Conservation (phyloP, 2,113 vertebrate species). For the pig (Sus scrofa) region DNA sequence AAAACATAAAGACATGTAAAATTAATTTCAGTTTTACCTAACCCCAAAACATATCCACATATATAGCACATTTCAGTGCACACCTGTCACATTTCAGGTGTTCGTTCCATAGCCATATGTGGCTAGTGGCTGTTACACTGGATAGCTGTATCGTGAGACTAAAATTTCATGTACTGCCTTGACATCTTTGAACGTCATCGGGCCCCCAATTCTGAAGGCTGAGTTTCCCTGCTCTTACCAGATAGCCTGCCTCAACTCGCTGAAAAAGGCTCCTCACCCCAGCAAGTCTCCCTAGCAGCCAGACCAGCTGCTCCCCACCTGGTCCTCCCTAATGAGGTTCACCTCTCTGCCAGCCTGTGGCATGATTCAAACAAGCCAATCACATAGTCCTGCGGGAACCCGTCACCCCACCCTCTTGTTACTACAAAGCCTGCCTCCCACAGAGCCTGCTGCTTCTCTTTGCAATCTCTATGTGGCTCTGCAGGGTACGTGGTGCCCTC, state of each 20-base stretch:
- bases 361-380: not conserved
- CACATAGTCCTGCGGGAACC: not conserved
- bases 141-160: not conserved
- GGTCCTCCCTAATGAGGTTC: not conserved
- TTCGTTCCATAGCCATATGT: not conserved
- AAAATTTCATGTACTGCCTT: not conserved
- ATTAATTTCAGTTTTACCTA: slow-evolving; percentile 43
- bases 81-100: not conserved
- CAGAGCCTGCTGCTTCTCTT: not conserved
- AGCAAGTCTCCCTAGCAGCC: not conserved
- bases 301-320: not conserved
- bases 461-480: not conserved
- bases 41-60: not conserved
- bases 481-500: fast-evolving
- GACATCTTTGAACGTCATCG: not conserved
- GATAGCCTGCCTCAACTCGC: not conserved
- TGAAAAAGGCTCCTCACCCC: not conserved
- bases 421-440: not conserved
- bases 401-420: not conserved
- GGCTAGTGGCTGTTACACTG: not conserved
- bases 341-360: not conserved
- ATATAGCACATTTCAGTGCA: not conserved
- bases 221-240: not conserved
- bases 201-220: not conserved
- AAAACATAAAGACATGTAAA: too few relatives aligned